Evolutionary conservation across 1,140 invertebrate genomes (phyloP), one percentile per base, ranked within the genome.

Genomic region (Neodiprion lecontei): DNA sequence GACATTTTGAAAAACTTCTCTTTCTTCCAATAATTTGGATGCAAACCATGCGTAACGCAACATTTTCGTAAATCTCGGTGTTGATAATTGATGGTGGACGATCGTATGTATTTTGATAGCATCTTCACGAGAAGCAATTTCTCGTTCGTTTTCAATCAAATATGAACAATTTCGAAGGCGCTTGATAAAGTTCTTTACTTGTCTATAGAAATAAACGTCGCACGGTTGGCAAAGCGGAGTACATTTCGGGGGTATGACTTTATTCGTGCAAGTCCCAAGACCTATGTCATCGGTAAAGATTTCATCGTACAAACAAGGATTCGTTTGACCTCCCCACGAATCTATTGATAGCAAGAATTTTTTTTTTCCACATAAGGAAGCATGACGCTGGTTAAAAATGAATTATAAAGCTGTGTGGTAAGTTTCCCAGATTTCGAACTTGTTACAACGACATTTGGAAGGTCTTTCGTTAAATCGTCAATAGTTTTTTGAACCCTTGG

Each of bases 401-500:
- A 9, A 14, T 53, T 53, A 14, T 53, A 53, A 53, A 53, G 50
- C 14, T 53, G 9, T 53, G 12, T 71, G 12, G 50, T 74, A 65
- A 9, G 28, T 61, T 69, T 50, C 14, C 48, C 68, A 65, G 50
- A 53, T 67, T 76, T 77, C 10, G 68, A 74, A 1, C 11, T 28
- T 10, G 50, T 21, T n/a, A 69, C 50, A 8, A 74, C 66, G 40
- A 50, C 10, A 47, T 68, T 67, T 12, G 53, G 10, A 48, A 70
- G 47, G 7, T 72, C 70, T 67, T 65, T 68, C 48, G 48, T 12
- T 66, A 49, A 61, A 9, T n/a, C 50, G 9, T 61, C 11, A 47
- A 73, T 48, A 70, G 75, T 74, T 72, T 74, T 67, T 70, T 10
- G 40, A 14, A 61, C 73, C 21, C 11, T 68, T 7, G 53, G 65